Evolutionary conservation across 2,888 invertebrate species (phyloP).

Genomic region (Herminia tarsipennalis): DNA sequence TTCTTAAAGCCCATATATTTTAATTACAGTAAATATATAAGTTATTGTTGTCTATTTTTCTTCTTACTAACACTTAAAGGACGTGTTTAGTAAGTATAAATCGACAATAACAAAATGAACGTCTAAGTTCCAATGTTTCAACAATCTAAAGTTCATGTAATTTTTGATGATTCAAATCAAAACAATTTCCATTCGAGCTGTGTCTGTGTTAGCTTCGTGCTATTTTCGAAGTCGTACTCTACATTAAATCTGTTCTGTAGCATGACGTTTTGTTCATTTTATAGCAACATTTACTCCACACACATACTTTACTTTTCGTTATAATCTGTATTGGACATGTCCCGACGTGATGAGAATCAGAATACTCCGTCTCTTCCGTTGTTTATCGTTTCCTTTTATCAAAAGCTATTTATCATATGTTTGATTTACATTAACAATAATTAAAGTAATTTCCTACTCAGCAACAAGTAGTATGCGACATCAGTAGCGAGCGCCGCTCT

Average conservation of each 20-base stretch:
- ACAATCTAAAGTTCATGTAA: slow-evolving; percentile 10
- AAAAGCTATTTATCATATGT: slow-evolving; percentile 31
- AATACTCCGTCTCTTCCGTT: slow-evolving; percentile 48
- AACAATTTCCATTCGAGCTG: slow-evolving; percentile 28
- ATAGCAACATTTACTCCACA: slow-evolving; percentile 36
- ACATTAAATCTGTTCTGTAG: slow-evolving; percentile 31
- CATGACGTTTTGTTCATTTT: slow-evolving; percentile 40
- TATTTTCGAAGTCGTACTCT: slow-evolving; percentile 46
- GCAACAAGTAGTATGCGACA: background rate
- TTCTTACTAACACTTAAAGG: too few species aligned
- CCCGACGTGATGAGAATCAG: slow-evolving; percentile 49
- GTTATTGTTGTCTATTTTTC: too few species aligned
- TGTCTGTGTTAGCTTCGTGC: slow-evolving; percentile 29
- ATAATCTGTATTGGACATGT: slow-evolving; percentile 34
- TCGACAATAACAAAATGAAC: too few species aligned
- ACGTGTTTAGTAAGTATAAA: too few species aligned
- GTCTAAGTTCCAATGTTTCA: too few species aligned
- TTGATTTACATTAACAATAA: slow-evolving; percentile 37
- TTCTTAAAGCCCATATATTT: background rate
- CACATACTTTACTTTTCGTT: too few species aligned
- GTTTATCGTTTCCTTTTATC: slow-evolving; percentile 42
- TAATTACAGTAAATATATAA: background rate
- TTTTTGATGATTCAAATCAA: slow-evolving; percentile 30
- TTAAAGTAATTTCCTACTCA: slow-evolving; percentile 19
- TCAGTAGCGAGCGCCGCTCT: too few species aligned